phyloP scores from a whole-genome alignment of 2,113 vertebrate species.

The Pituophis catenifer region DNA sequence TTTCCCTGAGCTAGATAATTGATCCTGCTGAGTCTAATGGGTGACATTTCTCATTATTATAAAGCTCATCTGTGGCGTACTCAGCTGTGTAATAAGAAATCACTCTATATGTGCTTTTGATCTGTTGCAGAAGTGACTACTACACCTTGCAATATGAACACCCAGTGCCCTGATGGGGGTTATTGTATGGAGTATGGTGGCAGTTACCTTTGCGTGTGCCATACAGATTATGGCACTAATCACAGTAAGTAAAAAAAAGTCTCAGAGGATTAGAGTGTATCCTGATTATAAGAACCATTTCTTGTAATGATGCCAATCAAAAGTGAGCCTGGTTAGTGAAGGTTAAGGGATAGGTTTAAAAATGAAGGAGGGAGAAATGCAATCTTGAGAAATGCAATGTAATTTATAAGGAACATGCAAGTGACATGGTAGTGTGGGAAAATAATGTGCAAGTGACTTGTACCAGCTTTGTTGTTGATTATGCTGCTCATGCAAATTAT shows the following conservation, averaged over 20 bases:
- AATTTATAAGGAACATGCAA: neutral
- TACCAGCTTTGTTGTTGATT: neutral
- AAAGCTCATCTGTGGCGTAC: neutral
- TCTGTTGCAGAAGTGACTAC: slow-evolving; percentile 84
- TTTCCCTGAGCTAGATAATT: neutral
- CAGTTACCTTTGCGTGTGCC: slow-evolving; percentile 92
- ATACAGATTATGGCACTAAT: slow-evolving; percentile 81
- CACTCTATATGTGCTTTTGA: neutral
- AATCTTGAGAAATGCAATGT: neutral
- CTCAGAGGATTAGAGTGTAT: neutral
- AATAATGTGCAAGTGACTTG: neutral
- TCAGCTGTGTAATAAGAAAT: neutral
- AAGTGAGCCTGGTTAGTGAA: neutral
- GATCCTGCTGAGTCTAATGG: neutral
- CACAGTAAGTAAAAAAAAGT: slow-evolving; percentile 75
- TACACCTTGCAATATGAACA: slow-evolving; percentile 87
- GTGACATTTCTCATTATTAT: neutral
- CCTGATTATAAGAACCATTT: neutral
- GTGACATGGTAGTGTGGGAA: neutral
- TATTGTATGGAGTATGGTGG: slow-evolving; percentile 93
- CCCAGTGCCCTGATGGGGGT: slow-evolving; percentile 87
- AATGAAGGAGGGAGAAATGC: neutral
- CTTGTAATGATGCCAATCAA: neutral
- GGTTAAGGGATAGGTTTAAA: neutral
- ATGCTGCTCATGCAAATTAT: neutral